Evolutionary conservation across 2,888 invertebrate species (phyloP), one percentile per base, ranked within the genome.

Genomic region (Lacanobia wlatinum): DNA sequence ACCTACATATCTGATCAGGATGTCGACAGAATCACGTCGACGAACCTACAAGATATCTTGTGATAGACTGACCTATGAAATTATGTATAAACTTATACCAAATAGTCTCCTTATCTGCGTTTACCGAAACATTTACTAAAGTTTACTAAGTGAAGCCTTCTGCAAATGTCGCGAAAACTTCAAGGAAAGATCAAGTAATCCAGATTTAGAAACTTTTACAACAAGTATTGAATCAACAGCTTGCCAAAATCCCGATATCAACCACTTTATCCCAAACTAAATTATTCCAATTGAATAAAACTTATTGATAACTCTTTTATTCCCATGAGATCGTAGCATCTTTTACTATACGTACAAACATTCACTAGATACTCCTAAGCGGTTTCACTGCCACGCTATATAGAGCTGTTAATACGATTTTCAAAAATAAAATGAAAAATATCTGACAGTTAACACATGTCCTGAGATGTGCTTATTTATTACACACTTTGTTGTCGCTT

Each of bases 241-340:
- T 87, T 86, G 86, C 86, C 84, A 85, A 89, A 90, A 82, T 85
- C 78, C 58, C 63, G 71, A 73, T 63, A 83, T 78, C 78, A 73
- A 66, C 73, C 80, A 86, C 87, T 88, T 82, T 78, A 88, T 87
- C 85, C 81, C 83, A 82, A 88, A 90, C 85, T 83, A 89, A 92
- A 90, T 91, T 90, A 92, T 92, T 89, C 89, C 89, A 90, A 91
- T 91, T 91, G 93, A 92, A 92, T 91, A 87, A 90, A 94, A 93
- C 92, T 92, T 94, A 95, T 95, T 94, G 95, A 94, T 95, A 94
- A 94, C 92, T 94, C 90, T 91, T 93, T 93, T 92, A 92, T 92
- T 90, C 92, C 88, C 91, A 86, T 89, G 92, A 92, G 92, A 91
- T 91, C 90, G 90, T 86, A 91, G 90, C 93, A 92, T 94, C 92